Evolutionary conservation across 23 tunicate species (phyloP).

Genomic region (Trididemnum clinides): DNA sequence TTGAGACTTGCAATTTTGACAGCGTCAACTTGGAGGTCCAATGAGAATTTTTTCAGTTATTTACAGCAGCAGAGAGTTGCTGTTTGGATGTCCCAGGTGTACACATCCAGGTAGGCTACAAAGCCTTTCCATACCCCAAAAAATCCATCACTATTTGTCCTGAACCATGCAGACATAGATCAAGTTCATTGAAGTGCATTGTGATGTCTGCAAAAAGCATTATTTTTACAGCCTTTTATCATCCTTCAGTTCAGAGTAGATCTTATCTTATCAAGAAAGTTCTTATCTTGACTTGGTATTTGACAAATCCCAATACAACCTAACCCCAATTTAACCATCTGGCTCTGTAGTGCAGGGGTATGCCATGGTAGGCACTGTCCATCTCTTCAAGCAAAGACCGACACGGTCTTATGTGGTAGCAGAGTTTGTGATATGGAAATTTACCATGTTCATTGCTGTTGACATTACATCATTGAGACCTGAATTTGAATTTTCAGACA

Average conservation of each 20-base stretch:
- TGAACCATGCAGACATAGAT: neutral
- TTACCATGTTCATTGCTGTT: neutral
- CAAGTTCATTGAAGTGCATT: neutral
- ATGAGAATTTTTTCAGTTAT: neutral
- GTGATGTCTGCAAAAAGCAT: neutral
- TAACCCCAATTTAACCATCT: neutral
- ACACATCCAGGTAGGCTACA: neutral
- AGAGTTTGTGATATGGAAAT: neutral
- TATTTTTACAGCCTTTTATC: neutral
- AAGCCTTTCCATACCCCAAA: neutral
- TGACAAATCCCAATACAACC: neutral
- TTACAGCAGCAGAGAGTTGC: neutral
- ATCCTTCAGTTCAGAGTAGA: neutral
- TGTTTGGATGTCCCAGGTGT: neutral
- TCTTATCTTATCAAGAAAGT: neutral
- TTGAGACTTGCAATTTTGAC: neutral
- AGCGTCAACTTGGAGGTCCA: neutral
- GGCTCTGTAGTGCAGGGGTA: neutral
- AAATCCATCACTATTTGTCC: neutral
- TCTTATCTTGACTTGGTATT: neutral
- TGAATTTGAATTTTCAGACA: neutral
- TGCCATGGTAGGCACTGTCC: too few relatives aligned
- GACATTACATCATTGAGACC: neutral
- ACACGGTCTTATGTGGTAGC: neutral
- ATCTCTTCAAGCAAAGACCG: too few relatives aligned